These are phyloP conservation scores for Malurus splendens DNA, from an alignment of 2,797 vertebrate genomes.

Conservation along the genomic window DNA sequence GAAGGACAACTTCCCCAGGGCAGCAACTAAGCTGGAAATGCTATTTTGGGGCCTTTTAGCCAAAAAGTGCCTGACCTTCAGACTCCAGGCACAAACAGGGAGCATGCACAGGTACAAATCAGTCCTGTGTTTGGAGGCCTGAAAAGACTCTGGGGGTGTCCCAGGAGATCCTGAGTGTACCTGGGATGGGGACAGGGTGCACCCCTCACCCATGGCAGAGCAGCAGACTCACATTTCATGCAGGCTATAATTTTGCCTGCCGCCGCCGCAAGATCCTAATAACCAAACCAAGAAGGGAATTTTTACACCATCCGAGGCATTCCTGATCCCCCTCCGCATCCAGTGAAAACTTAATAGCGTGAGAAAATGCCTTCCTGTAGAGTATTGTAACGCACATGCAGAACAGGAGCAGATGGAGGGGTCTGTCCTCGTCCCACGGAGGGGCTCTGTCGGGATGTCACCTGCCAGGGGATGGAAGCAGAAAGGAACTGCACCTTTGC, in stretches of 20 bases:
- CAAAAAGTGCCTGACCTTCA: not conserved
- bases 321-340: constrained; percentile 23
- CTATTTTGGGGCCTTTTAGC: not conserved
- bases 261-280: not conserved
- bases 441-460: not conserved
- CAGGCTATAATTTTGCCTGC: constrained; percentile 2
- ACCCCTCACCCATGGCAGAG: not conserved
- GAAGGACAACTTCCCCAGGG: not conserved
- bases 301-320: not conserved
- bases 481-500: not conserved
- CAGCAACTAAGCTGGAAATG: not conserved
- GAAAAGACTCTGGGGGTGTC: not conserved
- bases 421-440: fast-evolving
- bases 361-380: constrained; percentile 55
- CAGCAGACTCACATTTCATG: not conserved
- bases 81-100: not conserved
- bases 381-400: not conserved
- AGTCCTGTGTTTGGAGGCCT: not conserved
- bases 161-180: not conserved
- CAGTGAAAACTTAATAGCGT: constrained; percentile 61
- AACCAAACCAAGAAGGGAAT: constrained; percentile 23
- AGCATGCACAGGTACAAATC: not conserved
- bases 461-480: not conserved
- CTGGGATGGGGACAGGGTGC: not conserved
- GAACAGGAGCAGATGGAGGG: constrained; percentile 41